These are phyloP conservation scores for Aphaenogaster ashmeadi DNA, from an alignment of 1,140 invertebrate species.

Conservation along the genomic window DNA sequence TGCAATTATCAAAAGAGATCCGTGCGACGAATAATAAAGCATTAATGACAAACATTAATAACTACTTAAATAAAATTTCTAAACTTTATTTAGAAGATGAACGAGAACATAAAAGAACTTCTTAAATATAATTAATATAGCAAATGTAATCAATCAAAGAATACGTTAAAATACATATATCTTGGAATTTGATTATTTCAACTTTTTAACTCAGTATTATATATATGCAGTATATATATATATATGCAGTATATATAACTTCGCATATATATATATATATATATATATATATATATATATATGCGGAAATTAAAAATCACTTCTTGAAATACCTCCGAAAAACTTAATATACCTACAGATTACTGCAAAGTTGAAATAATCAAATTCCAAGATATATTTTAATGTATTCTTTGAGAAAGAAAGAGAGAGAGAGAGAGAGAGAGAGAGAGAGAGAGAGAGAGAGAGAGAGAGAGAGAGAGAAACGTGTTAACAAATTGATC, in stretches of 20 bases:
- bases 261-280: too few relatives aligned
- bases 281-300: too few relatives aligned
- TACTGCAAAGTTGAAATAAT: slow-evolving; percentile 1
- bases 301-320: too few relatives aligned
- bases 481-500: not conserved
- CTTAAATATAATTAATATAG: not conserved
- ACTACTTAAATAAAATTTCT: not conserved
- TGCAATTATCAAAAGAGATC: not conserved
- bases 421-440: too few relatives aligned
- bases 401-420: not conserved
- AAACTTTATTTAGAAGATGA: not conserved
- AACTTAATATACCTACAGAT: too few relatives aligned
- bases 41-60: not conserved
- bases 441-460: too few relatives aligned
- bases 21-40: not conserved
- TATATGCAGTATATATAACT: too few relatives aligned
- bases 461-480: too few relatives aligned
- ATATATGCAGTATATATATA: too few relatives aligned
- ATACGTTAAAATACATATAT: not conserved
- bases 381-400: not conserved
- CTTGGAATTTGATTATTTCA: slow-evolving; percentile 4
- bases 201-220: not conserved
- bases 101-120: not conserved
- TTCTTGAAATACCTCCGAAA: too few relatives aligned
- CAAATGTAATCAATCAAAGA: not conserved